These are phyloP conservation scores for Lindbergichthys nudifrons DNA, from an alignment of 2,797 vertebrate species.

Conservation along the genomic window DNA sequence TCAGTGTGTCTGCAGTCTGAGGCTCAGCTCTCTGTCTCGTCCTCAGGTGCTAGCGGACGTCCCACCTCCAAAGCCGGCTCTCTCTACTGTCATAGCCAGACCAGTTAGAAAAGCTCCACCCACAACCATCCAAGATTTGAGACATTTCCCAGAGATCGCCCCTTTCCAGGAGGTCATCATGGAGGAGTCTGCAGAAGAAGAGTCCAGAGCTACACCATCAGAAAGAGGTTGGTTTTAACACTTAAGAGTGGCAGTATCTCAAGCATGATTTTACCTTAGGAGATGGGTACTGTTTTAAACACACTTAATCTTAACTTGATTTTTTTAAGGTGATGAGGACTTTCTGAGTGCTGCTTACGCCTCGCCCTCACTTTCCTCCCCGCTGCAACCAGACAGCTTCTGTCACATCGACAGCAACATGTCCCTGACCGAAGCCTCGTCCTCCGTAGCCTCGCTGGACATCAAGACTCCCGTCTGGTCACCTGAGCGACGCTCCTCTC, in stretches of 20 bases:
- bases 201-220: constrained; percentile 66
- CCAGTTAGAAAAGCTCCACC: constrained; percentile 77
- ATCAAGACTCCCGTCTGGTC: constrained; percentile 78
- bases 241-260: not conserved
- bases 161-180: constrained; percentile 73
- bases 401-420: constrained; percentile 78
- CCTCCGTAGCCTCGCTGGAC: constrained; percentile 71
- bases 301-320: not conserved
- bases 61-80: constrained; percentile 60
- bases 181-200: constrained; percentile 72
- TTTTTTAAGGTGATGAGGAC: constrained; percentile 76
- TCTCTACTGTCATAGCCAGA: constrained; percentile 66
- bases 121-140: constrained; percentile 68
- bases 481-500: constrained; percentile 70
- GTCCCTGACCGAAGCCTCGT: constrained; percentile 67
- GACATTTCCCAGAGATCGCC: constrained; percentile 74
- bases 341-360: constrained; percentile 80
- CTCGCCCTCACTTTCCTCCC: constrained; percentile 75
- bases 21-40: constrained; percentile 15
- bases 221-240: constrained; percentile 64
- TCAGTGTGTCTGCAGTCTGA: constrained; percentile 1
- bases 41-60: constrained; percentile 65
- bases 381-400: constrained; percentile 64
- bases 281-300: not conserved
- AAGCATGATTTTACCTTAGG: not conserved